phyloP scores from a whole-genome alignment of 2,797 vertebrate genomes.

The Gymnothorax reevesii region DNA sequence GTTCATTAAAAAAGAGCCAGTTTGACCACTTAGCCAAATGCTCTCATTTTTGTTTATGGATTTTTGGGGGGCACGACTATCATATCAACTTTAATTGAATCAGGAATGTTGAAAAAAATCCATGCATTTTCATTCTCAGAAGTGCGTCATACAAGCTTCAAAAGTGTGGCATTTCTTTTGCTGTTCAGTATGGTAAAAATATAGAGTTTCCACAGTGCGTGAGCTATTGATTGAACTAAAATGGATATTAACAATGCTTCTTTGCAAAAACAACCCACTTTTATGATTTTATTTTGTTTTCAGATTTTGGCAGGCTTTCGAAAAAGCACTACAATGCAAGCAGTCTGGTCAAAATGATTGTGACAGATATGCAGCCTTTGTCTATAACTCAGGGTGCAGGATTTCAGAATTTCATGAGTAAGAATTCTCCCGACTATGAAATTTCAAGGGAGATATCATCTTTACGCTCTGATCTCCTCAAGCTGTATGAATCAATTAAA shows the following conservation, averaged over 20 bases:
- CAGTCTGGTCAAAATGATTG: slow-evolving; percentile 22
- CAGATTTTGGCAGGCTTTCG: neutral
- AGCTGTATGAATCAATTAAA: slow-evolving; percentile 24
- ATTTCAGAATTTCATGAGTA: slow-evolving; percentile 25
- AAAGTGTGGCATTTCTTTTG: too few species aligned
- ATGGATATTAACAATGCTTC: neutral
- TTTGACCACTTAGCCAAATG: too few species aligned
- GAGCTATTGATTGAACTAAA: too few species aligned
- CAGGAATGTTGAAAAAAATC: too few species aligned
- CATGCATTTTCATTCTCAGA: too few species aligned
- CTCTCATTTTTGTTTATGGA: too few species aligned
- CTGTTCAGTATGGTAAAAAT: too few species aligned
- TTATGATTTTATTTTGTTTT: neutral
- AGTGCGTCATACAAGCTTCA: too few species aligned
- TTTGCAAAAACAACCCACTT: neutral
- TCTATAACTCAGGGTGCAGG: slow-evolving; percentile 20
- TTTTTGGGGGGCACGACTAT: too few species aligned
- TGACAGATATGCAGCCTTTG: slow-evolving; percentile 38
- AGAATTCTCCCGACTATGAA: slow-evolving; percentile 1
- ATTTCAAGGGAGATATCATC: neutral
- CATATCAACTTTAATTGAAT: too few species aligned
- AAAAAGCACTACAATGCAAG: neutral
- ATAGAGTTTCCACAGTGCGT: too few species aligned
- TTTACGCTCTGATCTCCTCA: slow-evolving; percentile 26
- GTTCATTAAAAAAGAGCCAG: too few species aligned